phyloP scores from a whole-genome alignment of 1,140 invertebrate genomes.

The Drosophila carrolli region DNA sequence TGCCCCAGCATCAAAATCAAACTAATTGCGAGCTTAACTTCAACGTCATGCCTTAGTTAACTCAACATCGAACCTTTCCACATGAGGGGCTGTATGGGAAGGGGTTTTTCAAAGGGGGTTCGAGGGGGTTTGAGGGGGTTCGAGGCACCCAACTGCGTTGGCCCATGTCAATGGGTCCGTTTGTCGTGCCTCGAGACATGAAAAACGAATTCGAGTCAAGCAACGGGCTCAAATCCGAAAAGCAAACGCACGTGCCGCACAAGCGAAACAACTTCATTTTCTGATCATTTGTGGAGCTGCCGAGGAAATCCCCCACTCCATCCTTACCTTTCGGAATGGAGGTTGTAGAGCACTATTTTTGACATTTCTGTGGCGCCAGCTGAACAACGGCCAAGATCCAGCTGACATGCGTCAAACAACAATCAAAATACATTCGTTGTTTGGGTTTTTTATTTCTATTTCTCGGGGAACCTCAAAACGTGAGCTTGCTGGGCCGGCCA shows the following conservation, averaged over 20 bases:
- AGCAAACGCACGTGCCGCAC: slow-evolving; percentile 81
- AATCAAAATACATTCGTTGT: slow-evolving; percentile 74
- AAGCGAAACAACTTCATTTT: slow-evolving; percentile 80
- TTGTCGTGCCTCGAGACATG: slow-evolving; percentile 53
- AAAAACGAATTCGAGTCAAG: slow-evolving; percentile 49
- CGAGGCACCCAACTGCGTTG: slow-evolving; percentile 57
- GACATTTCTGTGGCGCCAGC: slow-evolving; percentile 80
- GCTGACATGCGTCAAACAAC: slow-evolving; percentile 82
- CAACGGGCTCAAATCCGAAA: slow-evolving; percentile 51
- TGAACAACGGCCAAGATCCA: slow-evolving; percentile 53
- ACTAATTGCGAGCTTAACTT: slow-evolving; percentile 56
- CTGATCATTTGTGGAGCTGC: slow-evolving; percentile 64
- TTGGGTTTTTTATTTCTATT: slow-evolving; percentile 17
- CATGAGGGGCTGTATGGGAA: slow-evolving; percentile 5
- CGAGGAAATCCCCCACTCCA: slow-evolving; percentile 2
- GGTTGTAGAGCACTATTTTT: slow-evolving; percentile 78
- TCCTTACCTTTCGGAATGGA: slow-evolving; percentile 2
- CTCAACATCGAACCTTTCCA: slow-evolving; percentile 54
- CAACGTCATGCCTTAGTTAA: slow-evolving; percentile 56
- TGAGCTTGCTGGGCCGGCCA: slow-evolving; percentile 75
- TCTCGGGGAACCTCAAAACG: slow-evolving; percentile 56
- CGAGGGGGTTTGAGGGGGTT: slow-evolving; percentile 14
- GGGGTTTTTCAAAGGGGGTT: slow-evolving; percentile 1
- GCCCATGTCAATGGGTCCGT: slow-evolving; percentile 56
- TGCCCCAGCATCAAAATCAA: slow-evolving; percentile 55